Percentiles rank a stretch among this genome's conserved stretches.
phyloP scores from a whole-genome alignment of 2,797 vertebrate genomes.

The Remorina albescens region DNA sequence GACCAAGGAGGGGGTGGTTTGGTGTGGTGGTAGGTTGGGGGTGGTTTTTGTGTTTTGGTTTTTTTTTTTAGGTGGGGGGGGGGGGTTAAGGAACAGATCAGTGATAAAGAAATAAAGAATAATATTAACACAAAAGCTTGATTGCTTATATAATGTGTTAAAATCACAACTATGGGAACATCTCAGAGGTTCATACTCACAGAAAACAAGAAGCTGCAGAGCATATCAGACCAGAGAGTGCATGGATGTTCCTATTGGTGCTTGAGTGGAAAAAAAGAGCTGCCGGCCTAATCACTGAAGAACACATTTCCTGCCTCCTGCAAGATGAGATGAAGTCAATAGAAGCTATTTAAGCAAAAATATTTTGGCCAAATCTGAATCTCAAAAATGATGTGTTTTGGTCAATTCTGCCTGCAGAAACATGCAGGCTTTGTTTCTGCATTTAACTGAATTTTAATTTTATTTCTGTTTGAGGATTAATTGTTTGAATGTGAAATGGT shows the following conservation, averaged over 20 bases:
- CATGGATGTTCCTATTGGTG: slow-evolving; percentile 52
- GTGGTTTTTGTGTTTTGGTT: too few relatives aligned
- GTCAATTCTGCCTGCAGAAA: slow-evolving; percentile 15
- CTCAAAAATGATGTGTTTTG: neutral
- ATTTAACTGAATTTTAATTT: neutral
- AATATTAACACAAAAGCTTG: slow-evolving; percentile 28
- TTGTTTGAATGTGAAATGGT: neutral
- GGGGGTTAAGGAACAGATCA: slow-evolving; percentile 50
- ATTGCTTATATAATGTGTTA: slow-evolving; percentile 39
- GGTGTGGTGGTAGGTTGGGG: slow-evolving; percentile 7
- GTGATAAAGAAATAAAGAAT: slow-evolving; percentile 40
- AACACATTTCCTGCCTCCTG: slow-evolving; percentile 79
- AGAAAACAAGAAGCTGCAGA: slow-evolving; percentile 43
- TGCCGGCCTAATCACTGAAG: slow-evolving; percentile 78
- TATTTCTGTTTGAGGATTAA: neutral
- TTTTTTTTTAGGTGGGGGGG: slow-evolving; percentile 4
- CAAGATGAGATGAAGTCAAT: slow-evolving; percentile 65
- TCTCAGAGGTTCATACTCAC: slow-evolving; percentile 25
- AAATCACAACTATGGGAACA: slow-evolving; percentile 20
- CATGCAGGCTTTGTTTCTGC: neutral
- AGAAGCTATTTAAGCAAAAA: slow-evolving; percentile 67
- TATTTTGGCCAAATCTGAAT: slow-evolving; percentile 67
- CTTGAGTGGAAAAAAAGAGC: slow-evolving; percentile 70
- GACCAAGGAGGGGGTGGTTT: slow-evolving; percentile 23
- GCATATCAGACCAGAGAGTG: slow-evolving; percentile 25